These are phyloP conservation scores for Abramis brama DNA, from an alignment of 2,113 vertebrate genomes.

Conservation along the genomic window DNA sequence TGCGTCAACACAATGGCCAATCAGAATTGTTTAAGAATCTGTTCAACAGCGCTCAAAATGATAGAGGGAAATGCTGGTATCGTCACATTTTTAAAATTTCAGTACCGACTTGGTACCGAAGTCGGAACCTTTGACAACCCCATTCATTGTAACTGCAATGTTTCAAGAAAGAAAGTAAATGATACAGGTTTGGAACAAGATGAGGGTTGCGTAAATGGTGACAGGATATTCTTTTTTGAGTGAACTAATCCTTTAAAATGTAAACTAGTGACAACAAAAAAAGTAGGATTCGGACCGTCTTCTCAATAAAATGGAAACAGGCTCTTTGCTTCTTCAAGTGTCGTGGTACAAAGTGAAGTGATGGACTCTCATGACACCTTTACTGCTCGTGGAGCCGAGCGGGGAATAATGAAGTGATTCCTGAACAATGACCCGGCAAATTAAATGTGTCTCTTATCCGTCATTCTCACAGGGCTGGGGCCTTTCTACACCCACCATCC, in stretches of 20 bases:
- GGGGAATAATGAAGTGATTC: conserved; percentile 51
- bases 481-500: conserved; percentile 56
- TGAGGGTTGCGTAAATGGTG: not conserved
- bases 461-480: conserved; percentile 60
- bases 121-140: not conserved
- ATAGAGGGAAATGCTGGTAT: no score
- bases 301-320: not conserved
- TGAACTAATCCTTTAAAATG: conserved; percentile 12
- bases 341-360: conserved; percentile 3
- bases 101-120: no score
- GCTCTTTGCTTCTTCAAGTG: not conserved
- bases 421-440: conserved; percentile 56
- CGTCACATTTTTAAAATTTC: no score
- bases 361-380: conserved; percentile 44
- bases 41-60: no score
- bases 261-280: conserved; percentile 47
- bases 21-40: no score
- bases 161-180: not conserved
- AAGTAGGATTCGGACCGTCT: not conserved
- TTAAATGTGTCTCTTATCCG: conserved; percentile 64
- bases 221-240: not conserved
- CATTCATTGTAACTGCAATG: not conserved
- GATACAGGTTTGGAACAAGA: not conserved
- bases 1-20: no score
- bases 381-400: conserved; percentile 43